Conservation (phyloP, 2,797 vertebrate genomes). For the Ctenosaura bakeri region DNA sequence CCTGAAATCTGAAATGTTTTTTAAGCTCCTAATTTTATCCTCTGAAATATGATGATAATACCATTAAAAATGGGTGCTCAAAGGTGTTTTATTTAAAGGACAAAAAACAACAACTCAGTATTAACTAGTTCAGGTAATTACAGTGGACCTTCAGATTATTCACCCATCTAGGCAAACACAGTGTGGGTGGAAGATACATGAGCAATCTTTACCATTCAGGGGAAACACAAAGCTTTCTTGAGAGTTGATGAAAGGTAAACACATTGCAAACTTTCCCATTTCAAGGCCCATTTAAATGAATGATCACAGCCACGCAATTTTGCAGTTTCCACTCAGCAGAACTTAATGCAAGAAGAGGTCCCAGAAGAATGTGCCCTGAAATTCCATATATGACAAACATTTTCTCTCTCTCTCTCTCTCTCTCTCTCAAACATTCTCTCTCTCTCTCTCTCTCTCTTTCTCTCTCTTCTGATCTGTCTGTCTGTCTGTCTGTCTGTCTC, state of each 20-base stretch:
- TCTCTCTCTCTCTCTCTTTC: too few relatives aligned
- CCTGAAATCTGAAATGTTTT: not conserved
- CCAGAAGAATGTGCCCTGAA: not conserved
- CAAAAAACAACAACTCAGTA: not conserved
- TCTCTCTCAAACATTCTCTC: too few relatives aligned
- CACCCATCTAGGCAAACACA: not conserved
- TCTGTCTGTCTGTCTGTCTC: too few relatives aligned
- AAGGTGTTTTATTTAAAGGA: conserved; percentile 49
- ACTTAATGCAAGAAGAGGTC: not conserved
- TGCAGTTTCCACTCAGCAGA: not conserved
- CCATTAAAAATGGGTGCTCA: conserved; percentile 1
- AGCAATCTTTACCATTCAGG: not conserved
- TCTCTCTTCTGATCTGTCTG: too few relatives aligned
- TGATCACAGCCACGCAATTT: not conserved
- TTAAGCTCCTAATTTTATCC: not conserved
- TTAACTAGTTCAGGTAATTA: conserved; percentile 31
- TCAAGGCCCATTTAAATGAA: conserved; percentile 4
- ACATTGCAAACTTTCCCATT: not conserved
- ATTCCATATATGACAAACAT: not conserved
- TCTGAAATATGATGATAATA: not conserved
- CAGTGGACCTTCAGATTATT: not conserved
- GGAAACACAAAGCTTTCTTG: not conserved
- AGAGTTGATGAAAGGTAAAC: conserved; percentile 15
- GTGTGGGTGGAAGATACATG: fast-evolving
- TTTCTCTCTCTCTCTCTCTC: not conserved